Evolutionary conservation across 1,140 invertebrate genomes (phyloP).

Genomic region (Diploscapter pachys): DNA sequence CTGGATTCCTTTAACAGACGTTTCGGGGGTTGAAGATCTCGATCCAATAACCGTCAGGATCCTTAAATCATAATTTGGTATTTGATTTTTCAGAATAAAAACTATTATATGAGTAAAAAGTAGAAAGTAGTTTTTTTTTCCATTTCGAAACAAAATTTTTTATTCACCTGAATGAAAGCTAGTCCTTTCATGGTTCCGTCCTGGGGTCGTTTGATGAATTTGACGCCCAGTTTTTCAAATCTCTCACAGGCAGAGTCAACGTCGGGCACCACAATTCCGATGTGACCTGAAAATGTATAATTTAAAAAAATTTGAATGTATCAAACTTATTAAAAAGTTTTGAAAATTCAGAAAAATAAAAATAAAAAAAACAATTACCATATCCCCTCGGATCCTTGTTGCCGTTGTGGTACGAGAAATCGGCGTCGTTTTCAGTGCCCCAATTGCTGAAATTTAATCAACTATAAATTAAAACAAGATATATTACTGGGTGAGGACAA

Average conservation of each 20-base stretch:
- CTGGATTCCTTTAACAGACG: conserved; percentile 22
- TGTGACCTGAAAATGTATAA: conserved; percentile 65
- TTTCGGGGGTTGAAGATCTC: conserved; percentile 75
- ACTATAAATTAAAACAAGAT: conserved; percentile 44
- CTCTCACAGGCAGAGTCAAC: conserved; percentile 78
- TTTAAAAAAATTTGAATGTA: background rate
- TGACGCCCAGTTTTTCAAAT: conserved; percentile 79
- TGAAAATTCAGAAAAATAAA: background rate
- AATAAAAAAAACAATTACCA: conserved; percentile 64
- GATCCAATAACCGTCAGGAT: conserved; percentile 94
- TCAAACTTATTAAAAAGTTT: background rate
- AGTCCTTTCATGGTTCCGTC: conserved; percentile 78
- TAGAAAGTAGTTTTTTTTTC: too few relatives aligned
- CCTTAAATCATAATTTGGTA: conserved; percentile 66
- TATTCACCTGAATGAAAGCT: conserved; percentile 74
- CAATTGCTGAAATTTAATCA: conserved; percentile 82
- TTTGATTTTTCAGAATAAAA: conserved; percentile 61
- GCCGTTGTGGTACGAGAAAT: conserved; percentile 78
- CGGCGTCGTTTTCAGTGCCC: conserved; percentile 80
- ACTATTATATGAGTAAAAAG: conserved; percentile 67
- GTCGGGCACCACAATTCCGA: conserved; percentile 82
- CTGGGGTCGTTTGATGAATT: conserved; percentile 80
- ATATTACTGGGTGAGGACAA: background rate
- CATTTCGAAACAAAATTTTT: too few relatives aligned
- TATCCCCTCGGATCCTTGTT: conserved; percentile 82